Evolutionary conservation across 2,797 vertebrate species (phyloP).

Genomic region (Sardinella longiceps): DNA sequence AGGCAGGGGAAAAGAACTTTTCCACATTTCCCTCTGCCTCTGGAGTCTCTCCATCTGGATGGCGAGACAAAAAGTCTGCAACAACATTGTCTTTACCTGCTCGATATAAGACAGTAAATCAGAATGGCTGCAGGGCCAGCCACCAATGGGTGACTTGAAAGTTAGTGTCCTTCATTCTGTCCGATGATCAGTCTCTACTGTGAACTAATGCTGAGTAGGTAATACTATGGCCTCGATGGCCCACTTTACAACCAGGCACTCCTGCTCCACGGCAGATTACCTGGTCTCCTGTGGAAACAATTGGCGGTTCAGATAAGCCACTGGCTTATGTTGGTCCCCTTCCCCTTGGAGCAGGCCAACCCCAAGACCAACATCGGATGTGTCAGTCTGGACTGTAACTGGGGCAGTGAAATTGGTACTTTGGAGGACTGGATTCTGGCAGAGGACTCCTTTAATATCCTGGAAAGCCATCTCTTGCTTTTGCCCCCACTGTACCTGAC

Average conservation of each 20-base stretch:
- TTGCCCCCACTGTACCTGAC: not conserved
- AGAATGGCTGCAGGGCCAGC: conserved; percentile 16
- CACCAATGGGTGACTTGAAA: conserved; percentile 8
- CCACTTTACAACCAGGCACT: not conserved
- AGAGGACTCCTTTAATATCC: too few relatives aligned
- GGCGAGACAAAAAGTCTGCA: too few relatives aligned
- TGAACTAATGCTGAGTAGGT: conserved; percentile 26
- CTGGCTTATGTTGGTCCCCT: not conserved
- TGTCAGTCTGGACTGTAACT: too few relatives aligned
- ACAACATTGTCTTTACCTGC: not conserved
- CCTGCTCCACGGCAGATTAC: not conserved
- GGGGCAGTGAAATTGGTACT: too few relatives aligned
- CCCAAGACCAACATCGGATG: too few relatives aligned
- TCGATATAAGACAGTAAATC: not conserved
- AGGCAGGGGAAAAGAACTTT: too few relatives aligned
- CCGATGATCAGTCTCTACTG: conserved; percentile 27
- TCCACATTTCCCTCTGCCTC: too few relatives aligned
- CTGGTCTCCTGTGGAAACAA: not conserved
- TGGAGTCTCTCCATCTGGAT: too few relatives aligned
- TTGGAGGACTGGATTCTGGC: too few relatives aligned
- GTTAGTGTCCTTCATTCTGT: conserved; percentile 23
- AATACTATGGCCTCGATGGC: not conserved
- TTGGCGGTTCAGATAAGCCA: not conserved
- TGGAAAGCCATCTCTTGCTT: too few relatives aligned
- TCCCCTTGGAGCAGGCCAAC: too few relatives aligned